These are phyloP conservation scores for Zygogramma bicolorata DNA, from an alignment of 2,888 invertebrate species.

Conservation along the genomic window DNA sequence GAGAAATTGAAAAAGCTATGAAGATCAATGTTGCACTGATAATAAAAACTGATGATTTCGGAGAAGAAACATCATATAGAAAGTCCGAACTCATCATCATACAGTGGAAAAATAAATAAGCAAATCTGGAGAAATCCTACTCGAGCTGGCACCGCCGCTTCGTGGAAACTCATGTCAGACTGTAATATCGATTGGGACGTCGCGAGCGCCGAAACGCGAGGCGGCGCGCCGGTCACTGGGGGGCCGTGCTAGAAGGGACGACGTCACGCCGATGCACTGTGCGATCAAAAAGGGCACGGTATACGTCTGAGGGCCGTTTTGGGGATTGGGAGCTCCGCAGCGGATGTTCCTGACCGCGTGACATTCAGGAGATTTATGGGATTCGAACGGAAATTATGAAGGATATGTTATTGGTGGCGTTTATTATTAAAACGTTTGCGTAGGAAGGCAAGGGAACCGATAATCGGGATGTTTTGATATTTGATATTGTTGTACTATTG, in stretches of 20 bases:
- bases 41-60: no score
- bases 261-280: conserved; percentile 25
- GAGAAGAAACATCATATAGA: no score
- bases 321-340: conserved; percentile 1
- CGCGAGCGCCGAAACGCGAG: conserved; percentile 34
- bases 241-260: conserved; percentile 27
- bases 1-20: no score
- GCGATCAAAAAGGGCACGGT: conserved; percentile 26
- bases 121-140: neutral
- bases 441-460: no score
- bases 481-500: no score
- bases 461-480: no score
- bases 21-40: no score
- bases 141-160: neutral
- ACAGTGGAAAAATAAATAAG: no score
- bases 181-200: conserved; percentile 20
- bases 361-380: neutral
- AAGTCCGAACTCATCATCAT: no score
- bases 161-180: conserved; percentile 20
- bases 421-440: neutral
- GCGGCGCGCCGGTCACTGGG: conserved; percentile 35
- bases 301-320: conserved; percentile 13
- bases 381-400: neutral
- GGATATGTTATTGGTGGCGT: neutral
- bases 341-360: conserved; percentile 9